Percentiles rank a stretch among this genome's conserved stretches.
Conservation (phyloP, 2,797 vertebrate species). For the Ctenopoma kingsleyae region DNA sequence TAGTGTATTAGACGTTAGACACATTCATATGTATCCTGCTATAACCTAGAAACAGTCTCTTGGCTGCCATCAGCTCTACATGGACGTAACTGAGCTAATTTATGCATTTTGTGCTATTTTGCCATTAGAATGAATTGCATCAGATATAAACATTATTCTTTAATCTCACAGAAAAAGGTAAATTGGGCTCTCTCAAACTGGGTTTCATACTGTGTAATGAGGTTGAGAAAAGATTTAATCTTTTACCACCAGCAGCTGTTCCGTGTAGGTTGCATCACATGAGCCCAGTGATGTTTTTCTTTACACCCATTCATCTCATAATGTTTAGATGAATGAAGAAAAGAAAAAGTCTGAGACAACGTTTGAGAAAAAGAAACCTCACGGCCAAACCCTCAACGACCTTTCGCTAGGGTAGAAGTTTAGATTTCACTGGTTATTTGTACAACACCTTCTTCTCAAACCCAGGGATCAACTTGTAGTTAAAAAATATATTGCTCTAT, state of each 20-base stretch:
- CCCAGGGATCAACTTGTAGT: slow-evolving; percentile 28
- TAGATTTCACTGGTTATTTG: slow-evolving; percentile 13
- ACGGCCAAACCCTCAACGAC: slow-evolving; percentile 18
- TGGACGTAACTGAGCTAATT: slow-evolving; percentile 44
- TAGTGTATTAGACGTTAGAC: slow-evolving; percentile 42
- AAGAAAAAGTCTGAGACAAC: background rate
- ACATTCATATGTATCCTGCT: slow-evolving; percentile 36
- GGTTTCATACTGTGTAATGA: slow-evolving; percentile 21
- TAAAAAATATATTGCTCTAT: slow-evolving; percentile 13
- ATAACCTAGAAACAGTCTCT: slow-evolving; percentile 43
- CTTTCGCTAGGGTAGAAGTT: slow-evolving; percentile 10
- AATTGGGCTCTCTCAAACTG: slow-evolving; percentile 27
- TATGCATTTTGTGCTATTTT: slow-evolving; percentile 50
- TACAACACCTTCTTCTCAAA: slow-evolving; percentile 28
- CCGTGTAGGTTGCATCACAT: slow-evolving; percentile 29
- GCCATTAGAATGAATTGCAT: slow-evolving; percentile 45
- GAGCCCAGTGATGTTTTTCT: slow-evolving; percentile 22
- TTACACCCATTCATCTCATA: background rate
- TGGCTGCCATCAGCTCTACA: slow-evolving; percentile 48
- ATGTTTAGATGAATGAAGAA: background rate
- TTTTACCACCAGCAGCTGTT: slow-evolving; percentile 54
- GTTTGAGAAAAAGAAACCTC: background rate
- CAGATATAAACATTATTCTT: slow-evolving; percentile 40
- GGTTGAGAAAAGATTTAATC: slow-evolving; percentile 42
- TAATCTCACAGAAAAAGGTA: slow-evolving; percentile 30